Base-by-base conservation (phyloP, 1,140 invertebrate genomes). In the Panagrolaimus sp. region DNA sequence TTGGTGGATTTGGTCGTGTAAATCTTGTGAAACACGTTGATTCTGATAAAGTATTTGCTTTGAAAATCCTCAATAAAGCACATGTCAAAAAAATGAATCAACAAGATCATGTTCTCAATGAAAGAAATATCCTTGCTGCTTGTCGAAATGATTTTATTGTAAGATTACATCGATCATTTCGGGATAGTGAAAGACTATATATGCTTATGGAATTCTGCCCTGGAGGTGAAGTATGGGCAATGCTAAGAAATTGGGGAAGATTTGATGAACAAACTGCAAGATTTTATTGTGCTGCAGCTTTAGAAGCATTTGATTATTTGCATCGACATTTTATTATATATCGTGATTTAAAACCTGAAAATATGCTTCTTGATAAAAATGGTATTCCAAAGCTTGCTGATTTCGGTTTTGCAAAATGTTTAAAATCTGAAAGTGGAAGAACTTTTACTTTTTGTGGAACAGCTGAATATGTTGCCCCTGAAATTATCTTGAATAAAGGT, bases 1-100 rank as follows among this genome's bases (percentile, higher is more conserved):
- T 93, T 0, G 93, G 93, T 7, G 93, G 92, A 11, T 96, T 96
- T 78, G 93, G 93, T 0, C 86, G 92, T 5, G 93, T 96, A 0
- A 91, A 93, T 77, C 85, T 96, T 0, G 74, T 76, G 8, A 79
- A 67, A 47, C 71, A 79, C 47, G 75, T 74, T 53, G 68, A 75
- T 16, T 66, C 77, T 47, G 77, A 76, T 7, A 66, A 78, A 31
- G 68, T 79, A 11, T 76, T 66, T 62, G 74, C 74, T n/a, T 23
- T 76, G 9, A 76, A 76, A 69, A 75, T 76, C 43, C 27, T 76
- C 14, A 76, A 79, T 61, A 76, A 76, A 61, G 65, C 65, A 8
- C 77, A 76, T 57, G 65, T 76, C 14, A 68, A 64, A 16, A 74
- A 76, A 43, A 79, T 79, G 74, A 76, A 76, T 61, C 74, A 76